Base-by-base conservation (phyloP, 2,797 vertebrate genomes). In the Tachyglossus aculeatus region DNA sequence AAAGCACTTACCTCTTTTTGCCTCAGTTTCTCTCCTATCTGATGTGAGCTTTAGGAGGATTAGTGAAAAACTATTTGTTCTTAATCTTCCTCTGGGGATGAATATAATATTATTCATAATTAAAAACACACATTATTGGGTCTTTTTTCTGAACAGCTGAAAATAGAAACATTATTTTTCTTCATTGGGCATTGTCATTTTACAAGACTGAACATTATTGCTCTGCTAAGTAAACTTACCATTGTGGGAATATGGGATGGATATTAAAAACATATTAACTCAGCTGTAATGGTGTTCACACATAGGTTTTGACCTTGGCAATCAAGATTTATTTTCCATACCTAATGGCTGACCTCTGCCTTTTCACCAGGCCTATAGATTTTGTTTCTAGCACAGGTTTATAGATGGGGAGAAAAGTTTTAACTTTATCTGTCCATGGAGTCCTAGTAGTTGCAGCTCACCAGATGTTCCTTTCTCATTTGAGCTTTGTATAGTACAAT, bases 391-490 rank as follows among this genome's bases (percentile, higher is more conserved):
- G 52, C 38, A 39, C 41, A 72, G 81, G 85, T 85, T 81, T 47
- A 75, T 54, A 43, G 62, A 71, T 56, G 47, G 71, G 51, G 53
- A 41, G 56, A 61, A 79, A 72, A 59, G 58, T 67, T 77, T 68
- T 41, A 29, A 71, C 68, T 80, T 84, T 74, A 82, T 87, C 67
- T 63, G 75, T 72, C 74, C 62, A 0, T 22, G 43, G 70, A 85
- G 74, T 83, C 60, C 64, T 76, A 75, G 79, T 48, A 59, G 85
- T 71, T 75, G 82, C 77, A 66, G 57, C 68, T 88, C 76, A 86
- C 83, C 91, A 89, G 68, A 78, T 83, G 77, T 82, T 86, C 76
- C 86, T 63, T 36, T 11, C 39, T 78, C 75, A 59, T 67, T 5
- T 78, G 73, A 79, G 63, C 67, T 76, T 84, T 84, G 81, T 64